Conservation (phyloP, 37 sponge, comb jelly and placozoan genomes). For the Beroe forskalii region DNA sequence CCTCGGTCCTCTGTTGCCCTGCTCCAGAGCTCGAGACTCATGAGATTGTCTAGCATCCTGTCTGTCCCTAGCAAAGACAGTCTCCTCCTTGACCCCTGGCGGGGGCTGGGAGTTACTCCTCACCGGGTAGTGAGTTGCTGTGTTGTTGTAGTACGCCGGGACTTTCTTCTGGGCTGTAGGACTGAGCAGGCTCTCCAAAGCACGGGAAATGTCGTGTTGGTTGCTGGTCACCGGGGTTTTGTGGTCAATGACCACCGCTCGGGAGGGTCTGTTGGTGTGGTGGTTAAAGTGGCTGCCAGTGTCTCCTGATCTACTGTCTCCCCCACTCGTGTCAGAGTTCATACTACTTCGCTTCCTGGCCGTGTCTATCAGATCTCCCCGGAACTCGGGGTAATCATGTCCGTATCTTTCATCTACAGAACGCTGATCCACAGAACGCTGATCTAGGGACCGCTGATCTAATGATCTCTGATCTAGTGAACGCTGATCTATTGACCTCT, state of each 20-base stretch:
- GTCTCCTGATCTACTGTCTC: background rate
- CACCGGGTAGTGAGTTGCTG: background rate
- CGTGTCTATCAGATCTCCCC: background rate
- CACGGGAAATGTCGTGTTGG: background rate
- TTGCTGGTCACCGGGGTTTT: background rate
- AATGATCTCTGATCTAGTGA: conserved; percentile 17
- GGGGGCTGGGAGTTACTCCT: background rate
- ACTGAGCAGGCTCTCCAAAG: conserved; percentile 41
- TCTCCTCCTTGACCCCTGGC: background rate
- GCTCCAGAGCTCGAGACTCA: too few relatives aligned
- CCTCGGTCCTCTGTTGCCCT: too few relatives aligned
- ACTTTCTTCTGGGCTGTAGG: background rate
- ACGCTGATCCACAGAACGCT: conserved; percentile 17
- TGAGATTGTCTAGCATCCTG: background rate
- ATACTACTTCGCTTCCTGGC: conserved; percentile 11
- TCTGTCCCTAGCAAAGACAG: background rate
- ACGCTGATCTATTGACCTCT: too few relatives aligned
- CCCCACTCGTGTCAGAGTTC: background rate
- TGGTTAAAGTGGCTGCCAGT: background rate
- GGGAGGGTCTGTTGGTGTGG: background rate
- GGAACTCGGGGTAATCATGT: conserved; percentile 10
- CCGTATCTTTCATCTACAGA: background rate
- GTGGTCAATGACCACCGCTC: background rate
- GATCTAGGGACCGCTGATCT: conserved; percentile 1
- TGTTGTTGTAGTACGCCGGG: background rate